These are phyloP conservation scores for Clavelina lepadiformis DNA, from an alignment of 23 tunicate species.

Conservation along the genomic window DNA sequence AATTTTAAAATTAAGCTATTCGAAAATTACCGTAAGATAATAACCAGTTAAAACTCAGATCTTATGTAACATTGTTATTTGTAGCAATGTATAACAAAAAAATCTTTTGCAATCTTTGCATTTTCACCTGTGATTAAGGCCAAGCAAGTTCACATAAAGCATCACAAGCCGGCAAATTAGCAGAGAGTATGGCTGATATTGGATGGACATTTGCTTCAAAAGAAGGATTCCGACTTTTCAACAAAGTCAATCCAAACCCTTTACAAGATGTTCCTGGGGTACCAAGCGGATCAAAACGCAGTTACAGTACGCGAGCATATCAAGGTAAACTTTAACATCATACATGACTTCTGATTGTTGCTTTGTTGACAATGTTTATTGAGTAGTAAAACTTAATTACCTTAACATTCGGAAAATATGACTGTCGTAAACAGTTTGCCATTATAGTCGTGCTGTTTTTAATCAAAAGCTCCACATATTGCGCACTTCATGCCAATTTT, in stretches of 20 bases:
- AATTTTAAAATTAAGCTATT: too few species aligned
- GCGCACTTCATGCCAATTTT: too few species aligned
- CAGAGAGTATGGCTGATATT: conserved; percentile 70
- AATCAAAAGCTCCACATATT: too few species aligned
- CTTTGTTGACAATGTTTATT: background rate
- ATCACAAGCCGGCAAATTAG: conserved; percentile 45
- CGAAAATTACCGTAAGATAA: too few species aligned
- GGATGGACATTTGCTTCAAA: conserved; percentile 90
- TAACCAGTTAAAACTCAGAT: too few species aligned
- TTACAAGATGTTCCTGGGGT: background rate
- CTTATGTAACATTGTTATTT: too few species aligned
- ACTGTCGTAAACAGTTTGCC: too few species aligned
- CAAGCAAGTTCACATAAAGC: conserved; percentile 85
- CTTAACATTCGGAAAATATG: too few species aligned
- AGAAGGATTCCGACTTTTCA: conserved; percentile 81
- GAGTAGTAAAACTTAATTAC: background rate
- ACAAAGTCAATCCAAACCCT: conserved; percentile 13
- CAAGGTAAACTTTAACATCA: conserved; percentile 3
- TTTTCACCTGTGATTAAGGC: too few species aligned
- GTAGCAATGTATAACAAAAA: too few species aligned
- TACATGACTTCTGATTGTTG: background rate
- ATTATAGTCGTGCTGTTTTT: too few species aligned
- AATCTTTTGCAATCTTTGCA: too few species aligned
- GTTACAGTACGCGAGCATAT: conserved; percentile 11
- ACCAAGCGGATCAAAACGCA: background rate